These are phyloP conservation scores for Gryllus bimaculatus DNA, from an alignment of 1,140 invertebrate genomes.

Conservation along the genomic window DNA sequence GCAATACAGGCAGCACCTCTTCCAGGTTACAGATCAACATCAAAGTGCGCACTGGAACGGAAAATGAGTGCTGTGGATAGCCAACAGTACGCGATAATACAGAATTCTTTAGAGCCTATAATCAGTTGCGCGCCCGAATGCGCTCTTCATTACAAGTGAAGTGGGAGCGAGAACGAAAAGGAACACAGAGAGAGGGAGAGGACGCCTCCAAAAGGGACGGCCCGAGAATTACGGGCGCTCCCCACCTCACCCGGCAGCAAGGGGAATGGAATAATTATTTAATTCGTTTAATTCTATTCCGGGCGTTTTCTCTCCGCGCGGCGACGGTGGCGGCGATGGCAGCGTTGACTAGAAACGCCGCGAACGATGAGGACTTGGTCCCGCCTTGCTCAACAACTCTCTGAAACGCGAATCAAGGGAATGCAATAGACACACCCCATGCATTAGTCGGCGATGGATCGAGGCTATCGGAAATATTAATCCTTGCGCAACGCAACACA, in stretches of 20 bases:
- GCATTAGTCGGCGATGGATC: background rate
- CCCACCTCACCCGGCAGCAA: background rate
- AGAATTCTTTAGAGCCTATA: constrained; percentile 5
- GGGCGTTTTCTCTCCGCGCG: background rate
- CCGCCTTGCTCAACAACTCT: background rate
- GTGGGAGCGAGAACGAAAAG: background rate
- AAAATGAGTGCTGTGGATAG: background rate
- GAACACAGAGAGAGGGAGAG: background rate
- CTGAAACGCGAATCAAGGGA: background rate
- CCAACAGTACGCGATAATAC: constrained; percentile 3
- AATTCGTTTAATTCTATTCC: constrained; percentile 5
- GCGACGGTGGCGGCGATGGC: too few species aligned
- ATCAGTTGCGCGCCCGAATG: background rate
- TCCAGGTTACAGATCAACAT: constrained; percentile 4
- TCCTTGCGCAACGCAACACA: background rate
- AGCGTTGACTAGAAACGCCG: too few species aligned
- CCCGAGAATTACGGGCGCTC: background rate
- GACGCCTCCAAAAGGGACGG: background rate
- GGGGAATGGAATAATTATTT: background rate
- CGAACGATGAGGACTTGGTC: background rate
- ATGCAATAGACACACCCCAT: background rate
- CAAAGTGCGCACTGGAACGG: background rate
- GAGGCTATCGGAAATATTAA: background rate
- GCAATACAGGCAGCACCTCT: background rate
- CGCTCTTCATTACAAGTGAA: constrained; percentile 1